phyloP scores from a whole-genome alignment of 2,113 vertebrate species.

The Gila orcuttii region DNA sequence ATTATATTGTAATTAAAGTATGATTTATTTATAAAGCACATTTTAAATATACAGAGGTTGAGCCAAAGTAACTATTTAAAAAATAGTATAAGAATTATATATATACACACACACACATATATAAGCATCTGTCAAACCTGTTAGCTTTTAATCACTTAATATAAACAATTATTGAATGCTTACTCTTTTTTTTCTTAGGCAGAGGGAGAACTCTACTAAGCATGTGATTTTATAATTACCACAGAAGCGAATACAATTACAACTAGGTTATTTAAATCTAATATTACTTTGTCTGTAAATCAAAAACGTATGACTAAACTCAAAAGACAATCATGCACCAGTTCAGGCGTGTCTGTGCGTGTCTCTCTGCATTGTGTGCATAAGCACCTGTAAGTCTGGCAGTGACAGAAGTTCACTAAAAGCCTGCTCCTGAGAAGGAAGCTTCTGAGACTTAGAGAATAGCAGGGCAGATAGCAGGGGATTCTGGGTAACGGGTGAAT shows the following conservation, averaged over 20 bases:
- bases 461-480: slow-evolving; percentile 50
- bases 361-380: slow-evolving; percentile 2
- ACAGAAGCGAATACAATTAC: not conserved
- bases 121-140: not conserved
- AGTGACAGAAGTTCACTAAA: slow-evolving; percentile 21
- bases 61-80: too few relatives aligned
- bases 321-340: not conserved
- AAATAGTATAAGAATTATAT: not conserved
- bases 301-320: not conserved
- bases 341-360: not conserved
- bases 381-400: slow-evolving; percentile 42
- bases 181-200: not conserved
- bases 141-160: not conserved
- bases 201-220: not conserved
- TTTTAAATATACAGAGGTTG: not conserved
- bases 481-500: slow-evolving; percentile 54
- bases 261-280: not conserved
- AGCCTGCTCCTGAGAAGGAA: slow-evolving; percentile 8
- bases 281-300: not conserved
- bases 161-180: not conserved
- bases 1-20: too few relatives aligned
- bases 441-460: slow-evolving; percentile 40
- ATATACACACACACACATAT: too few relatives aligned
- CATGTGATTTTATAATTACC: not conserved
- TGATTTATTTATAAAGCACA: not conserved